Percentiles rank a stretch among this genome's conserved stretches.
Conservation (phyloP, 2,888 invertebrate genomes). For the Andrena fulva region DNA sequence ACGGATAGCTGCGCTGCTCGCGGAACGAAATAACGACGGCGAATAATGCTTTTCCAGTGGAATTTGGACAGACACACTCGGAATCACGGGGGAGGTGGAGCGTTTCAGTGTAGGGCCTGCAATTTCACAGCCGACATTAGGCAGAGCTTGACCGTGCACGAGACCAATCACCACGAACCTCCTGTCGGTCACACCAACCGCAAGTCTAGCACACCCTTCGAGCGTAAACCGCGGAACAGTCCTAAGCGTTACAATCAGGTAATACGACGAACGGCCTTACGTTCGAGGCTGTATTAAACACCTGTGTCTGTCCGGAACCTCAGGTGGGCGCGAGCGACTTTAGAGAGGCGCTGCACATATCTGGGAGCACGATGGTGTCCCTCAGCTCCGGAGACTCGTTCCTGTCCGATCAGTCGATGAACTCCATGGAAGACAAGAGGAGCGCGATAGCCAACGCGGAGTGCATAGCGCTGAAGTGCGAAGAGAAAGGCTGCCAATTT, state of each 20-base stretch:
- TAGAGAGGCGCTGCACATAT: conserved; percentile 67
- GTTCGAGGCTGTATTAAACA: not conserved
- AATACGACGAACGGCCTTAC: conserved; percentile 19
- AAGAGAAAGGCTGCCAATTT: conserved; percentile 86
- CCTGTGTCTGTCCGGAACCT: not conserved
- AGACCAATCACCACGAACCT: conserved; percentile 95
- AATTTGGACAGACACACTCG: conserved; percentile 97
- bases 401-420: conserved; percentile 60
- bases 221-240: conserved; percentile 79
- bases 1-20: not conserved
- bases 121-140: conserved; percentile 96
- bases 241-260: conserved; percentile 83
- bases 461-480: conserved; percentile 85
- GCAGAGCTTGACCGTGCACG: conserved; percentile 95
- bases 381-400: conserved; percentile 56
- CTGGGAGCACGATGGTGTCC: conserved; percentile 54
- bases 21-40: not conserved
- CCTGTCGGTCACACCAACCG: conserved; percentile 89
- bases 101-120: conserved; percentile 94
- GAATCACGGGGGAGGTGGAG: conserved; percentile 95
- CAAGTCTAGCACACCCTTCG: conserved; percentile 77
- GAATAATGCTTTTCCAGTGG: conserved; percentile 86
- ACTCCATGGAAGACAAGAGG: conserved; percentile 70
- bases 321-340: conserved; percentile 82
- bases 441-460: conserved; percentile 83